Evolutionary conservation across 2,113 vertebrate species (phyloP).

Genomic region (Cololabis saira): DNA sequence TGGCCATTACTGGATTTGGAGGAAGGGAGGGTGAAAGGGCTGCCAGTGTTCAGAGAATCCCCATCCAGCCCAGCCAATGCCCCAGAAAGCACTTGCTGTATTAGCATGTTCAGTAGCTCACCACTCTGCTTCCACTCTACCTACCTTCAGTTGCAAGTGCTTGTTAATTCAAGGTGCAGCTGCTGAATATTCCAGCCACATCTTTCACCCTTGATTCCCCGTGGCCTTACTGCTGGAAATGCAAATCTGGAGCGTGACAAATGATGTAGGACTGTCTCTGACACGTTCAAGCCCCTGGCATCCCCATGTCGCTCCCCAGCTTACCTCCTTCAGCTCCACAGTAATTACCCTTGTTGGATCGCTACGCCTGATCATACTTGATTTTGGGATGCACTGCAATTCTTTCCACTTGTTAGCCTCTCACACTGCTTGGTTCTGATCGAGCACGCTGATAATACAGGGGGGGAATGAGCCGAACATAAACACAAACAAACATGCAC

Average conservation of each 20-base stretch:
- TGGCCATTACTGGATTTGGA: slow-evolving; percentile 51
- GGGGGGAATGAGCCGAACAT: slow-evolving; percentile 30
- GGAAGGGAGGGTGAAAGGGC: slow-evolving; percentile 35
- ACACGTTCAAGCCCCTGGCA: slow-evolving; percentile 62
- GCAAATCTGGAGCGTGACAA: slow-evolving; percentile 72
- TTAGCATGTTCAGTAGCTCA: background rate
- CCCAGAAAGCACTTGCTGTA: background rate
- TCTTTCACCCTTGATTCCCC: slow-evolving; percentile 67
- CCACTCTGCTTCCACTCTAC: background rate
- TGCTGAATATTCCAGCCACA: slow-evolving; percentile 68
- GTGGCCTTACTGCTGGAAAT: slow-evolving; percentile 64
- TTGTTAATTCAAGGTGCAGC: slow-evolving; percentile 57
- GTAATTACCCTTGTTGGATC: slow-evolving; percentile 80
- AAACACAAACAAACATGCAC: slow-evolving; percentile 27
- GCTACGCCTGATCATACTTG: slow-evolving; percentile 81
- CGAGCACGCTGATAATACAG: slow-evolving; percentile 68
- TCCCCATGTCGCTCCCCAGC: slow-evolving; percentile 50
- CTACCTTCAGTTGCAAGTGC: slow-evolving; percentile 11
- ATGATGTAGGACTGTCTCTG: slow-evolving; percentile 67
- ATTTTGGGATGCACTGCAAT: slow-evolving; percentile 77
- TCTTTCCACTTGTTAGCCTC: slow-evolving; percentile 79
- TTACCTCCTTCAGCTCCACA: slow-evolving; percentile 62
- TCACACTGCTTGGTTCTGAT: slow-evolving; percentile 68
- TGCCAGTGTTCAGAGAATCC: slow-evolving; percentile 39
- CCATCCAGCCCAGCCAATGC: slow-evolving; percentile 46